These are phyloP conservation scores for Polyommatus icarus DNA, from an alignment of 2,888 invertebrate species.

Conservation along the genomic window DNA sequence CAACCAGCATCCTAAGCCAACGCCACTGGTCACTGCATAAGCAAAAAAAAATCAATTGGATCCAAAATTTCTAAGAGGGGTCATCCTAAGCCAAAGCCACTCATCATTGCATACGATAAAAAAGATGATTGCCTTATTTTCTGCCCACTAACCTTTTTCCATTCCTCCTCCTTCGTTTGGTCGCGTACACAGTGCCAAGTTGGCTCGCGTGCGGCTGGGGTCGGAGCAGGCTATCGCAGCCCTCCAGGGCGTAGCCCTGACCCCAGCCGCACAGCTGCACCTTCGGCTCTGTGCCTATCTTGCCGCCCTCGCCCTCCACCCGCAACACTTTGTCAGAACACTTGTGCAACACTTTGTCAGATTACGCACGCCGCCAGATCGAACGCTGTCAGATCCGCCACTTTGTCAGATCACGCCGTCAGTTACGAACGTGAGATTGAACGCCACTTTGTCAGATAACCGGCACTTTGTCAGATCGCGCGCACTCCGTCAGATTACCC, in stretches of 20 bases:
- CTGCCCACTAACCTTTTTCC: conserved; percentile 92
- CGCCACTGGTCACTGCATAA: no score
- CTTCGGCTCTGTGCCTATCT: conserved; percentile 76
- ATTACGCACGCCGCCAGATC: not conserved
- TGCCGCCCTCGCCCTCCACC: conserved; percentile 58
- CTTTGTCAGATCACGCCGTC: conserved; percentile 6
- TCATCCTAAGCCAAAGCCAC: no score
- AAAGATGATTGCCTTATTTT: not conserved
- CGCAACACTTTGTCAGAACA: conserved; percentile 32
- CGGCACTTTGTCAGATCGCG: conserved; percentile 11
- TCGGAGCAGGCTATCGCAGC: conserved; percentile 87
- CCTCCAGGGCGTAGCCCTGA: conserved; percentile 82
- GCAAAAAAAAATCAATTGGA: no score
- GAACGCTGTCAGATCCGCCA: not conserved
- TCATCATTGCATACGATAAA: not conserved
- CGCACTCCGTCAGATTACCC: not conserved
- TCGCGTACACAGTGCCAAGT: conserved; percentile 97
- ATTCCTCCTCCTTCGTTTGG: conserved; percentile 95
- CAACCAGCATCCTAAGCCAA: no score
- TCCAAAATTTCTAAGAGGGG: no score
- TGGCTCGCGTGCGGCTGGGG: conserved; percentile 89
- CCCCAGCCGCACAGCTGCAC: conserved; percentile 74
- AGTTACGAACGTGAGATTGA: no score
- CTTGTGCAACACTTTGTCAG: conserved; percentile 22
- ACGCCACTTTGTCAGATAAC: not conserved